Evolutionary conservation across 2,797 vertebrate species (phyloP), one percentile per base, ranked within the genome.

Genomic region (Scyliorhinus canicula): DNA sequence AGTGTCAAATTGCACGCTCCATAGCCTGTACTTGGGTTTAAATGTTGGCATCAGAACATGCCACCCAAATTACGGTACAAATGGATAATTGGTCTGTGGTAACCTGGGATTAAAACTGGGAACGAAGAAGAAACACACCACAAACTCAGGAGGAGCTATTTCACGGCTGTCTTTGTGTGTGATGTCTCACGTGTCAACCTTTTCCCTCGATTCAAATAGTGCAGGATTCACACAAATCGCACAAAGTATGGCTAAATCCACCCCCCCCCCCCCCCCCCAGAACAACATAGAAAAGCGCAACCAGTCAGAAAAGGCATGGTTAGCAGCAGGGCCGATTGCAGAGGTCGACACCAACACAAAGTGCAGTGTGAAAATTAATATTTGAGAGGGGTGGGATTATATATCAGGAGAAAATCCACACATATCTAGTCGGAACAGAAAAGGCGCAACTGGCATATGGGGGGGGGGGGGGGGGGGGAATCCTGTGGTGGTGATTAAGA

Each of bases 191-290:
- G 28, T 86, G 11, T 19, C 14, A 12, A 14, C 16, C 31, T 28
- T 47, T 26, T 57, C 31, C 35, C 57, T 8, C 0, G 35, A 19
- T 35, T 63, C 1, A 40, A 60, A 24, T 24, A 63, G 21, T 5
- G 35, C 12, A 91, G 60, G 88, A 44, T 65, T 63, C 88, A 91
- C 52, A 7, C 40, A 24, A 71, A 28, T 63, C 1, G 35, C 3
- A 86, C 3, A 86, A 86, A 50, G 8, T 47, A 95, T 95, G 95
- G 95, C 60, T 63, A 86, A 96, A 95, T 82, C 74, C 93, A 95
- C 95, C 67, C 60, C 93, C 93, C 95, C 55, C 91, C 94, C 67
- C 95, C 95, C 67, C 65, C 28, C 93, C 7, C 1, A 6, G 28
- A 69, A 69, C 60, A 63, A 85, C 3, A 94, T 28, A n/a, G 93